phyloP scores from a whole-genome alignment of 2,113 vertebrate genomes.

The Dinomys branickii region DNA sequence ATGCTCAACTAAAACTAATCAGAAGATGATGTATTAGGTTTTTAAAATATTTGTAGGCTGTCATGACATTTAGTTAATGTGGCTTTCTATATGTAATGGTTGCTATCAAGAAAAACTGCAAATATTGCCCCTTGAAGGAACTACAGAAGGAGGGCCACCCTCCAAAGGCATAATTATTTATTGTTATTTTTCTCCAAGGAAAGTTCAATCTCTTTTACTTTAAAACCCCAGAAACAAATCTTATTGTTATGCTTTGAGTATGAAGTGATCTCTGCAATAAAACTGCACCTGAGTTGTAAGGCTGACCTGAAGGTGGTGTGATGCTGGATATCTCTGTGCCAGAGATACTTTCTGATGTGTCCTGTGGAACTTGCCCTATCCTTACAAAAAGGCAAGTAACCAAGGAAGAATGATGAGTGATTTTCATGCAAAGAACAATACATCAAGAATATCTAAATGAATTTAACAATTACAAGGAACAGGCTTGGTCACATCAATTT shows the following conservation, averaged over 20 bases:
- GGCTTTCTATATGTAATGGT: constrained; percentile 47
- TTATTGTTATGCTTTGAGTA: not conserved
- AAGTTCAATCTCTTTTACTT: constrained; percentile 64
- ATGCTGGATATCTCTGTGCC: fast-evolving
- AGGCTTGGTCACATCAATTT: constrained; percentile 82
- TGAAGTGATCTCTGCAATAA: constrained; percentile 39
- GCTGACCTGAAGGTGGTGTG: not conserved
- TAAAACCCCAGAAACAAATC: constrained; percentile 2
- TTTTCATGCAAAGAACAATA: constrained; percentile 82
- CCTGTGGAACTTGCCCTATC: constrained; percentile 59
- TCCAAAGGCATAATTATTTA: constrained; percentile 72
- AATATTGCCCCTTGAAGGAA: constrained; percentile 37
- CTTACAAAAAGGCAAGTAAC: constrained; percentile 71
- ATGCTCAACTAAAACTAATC: constrained; percentile 73
- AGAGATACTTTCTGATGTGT: not conserved
- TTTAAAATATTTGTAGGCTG: constrained; percentile 72
- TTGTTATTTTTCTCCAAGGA: constrained; percentile 78
- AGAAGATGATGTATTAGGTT: constrained; percentile 74
- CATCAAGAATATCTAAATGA: constrained; percentile 85
- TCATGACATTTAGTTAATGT: constrained; percentile 67
- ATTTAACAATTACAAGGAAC: constrained; percentile 84
- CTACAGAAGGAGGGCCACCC: constrained; percentile 68
- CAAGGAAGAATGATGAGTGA: constrained; percentile 81
- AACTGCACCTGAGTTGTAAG: not conserved
- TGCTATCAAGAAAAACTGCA: not conserved